Percentiles rank a stretch among this genome's conserved stretches.
Conservation (phyloP, 2,113 vertebrate species). For the Paracanthobrama guichenoti region DNA sequence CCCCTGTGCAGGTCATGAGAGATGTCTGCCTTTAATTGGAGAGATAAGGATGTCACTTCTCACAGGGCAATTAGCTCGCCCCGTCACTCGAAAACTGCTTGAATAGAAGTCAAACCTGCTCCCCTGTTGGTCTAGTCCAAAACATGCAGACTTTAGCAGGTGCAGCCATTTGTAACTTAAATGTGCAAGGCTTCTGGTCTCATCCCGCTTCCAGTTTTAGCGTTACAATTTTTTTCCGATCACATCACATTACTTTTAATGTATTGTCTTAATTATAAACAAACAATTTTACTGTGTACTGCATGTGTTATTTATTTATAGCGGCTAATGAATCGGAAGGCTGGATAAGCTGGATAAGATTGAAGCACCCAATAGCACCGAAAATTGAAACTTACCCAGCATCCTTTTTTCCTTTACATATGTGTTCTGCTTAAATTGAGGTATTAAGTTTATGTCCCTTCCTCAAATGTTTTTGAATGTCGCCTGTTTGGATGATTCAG, state of each 20-base stretch:
- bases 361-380: background rate
- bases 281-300: no score
- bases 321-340: no score
- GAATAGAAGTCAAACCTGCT: conserved; percentile 42
- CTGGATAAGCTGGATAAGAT: no score
- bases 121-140: background rate
- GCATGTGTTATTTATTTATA: no score
- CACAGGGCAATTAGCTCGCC: conserved; percentile 25
- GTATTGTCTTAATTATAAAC: no score
- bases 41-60: conserved; percentile 57
- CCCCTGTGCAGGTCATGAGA: conserved; percentile 56
- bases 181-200: no score
- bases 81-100: conserved; percentile 42
- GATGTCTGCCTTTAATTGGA: conserved; percentile 61
- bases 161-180: no score
- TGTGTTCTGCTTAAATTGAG: background rate
- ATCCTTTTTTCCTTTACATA: background rate
- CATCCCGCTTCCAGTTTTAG: no score
- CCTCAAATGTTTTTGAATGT: background rate
- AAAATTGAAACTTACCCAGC: background rate
- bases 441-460: background rate
- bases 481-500: background rate
- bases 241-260: no score
- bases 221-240: no score
- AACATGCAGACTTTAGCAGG: conserved; percentile 4